Evolutionary conservation across 2,888 invertebrate genomes (phyloP).

Genomic region (Athalia circularis): DNA sequence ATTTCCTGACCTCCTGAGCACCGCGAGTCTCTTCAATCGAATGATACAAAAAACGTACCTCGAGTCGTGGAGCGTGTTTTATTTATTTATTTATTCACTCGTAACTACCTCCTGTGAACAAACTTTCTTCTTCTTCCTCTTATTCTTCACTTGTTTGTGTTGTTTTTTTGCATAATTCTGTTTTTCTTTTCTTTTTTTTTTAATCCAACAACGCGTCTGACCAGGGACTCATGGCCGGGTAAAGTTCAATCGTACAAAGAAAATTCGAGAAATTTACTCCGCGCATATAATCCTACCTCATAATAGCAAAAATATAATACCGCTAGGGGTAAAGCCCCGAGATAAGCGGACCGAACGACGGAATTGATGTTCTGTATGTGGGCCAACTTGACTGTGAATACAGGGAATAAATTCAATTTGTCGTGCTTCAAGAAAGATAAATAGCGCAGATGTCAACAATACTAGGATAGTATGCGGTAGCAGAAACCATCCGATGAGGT

Average conservation of each 20-base stretch:
- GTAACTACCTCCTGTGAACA: too few species aligned
- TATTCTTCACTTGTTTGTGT: too few species aligned
- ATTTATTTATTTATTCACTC: constrained; percentile 25
- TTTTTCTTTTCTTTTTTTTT: constrained; percentile 8
- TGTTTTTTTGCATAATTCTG: not conserved
- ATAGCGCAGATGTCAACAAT: constrained; percentile 68
- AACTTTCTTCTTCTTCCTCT: too few species aligned
- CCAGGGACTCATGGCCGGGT: constrained; percentile 25
- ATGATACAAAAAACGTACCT: constrained; percentile 29
- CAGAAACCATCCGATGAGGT: constrained; percentile 31
- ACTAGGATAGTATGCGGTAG: constrained; percentile 60
- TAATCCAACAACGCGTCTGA: constrained; percentile 7
- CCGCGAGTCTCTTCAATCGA: constrained; percentile 37
- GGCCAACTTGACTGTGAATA: not conserved
- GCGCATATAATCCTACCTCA: not conserved
- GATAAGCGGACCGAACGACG: not conserved
- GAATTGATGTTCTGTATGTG: not conserved
- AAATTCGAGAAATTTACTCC: not conserved
- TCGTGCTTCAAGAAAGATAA: constrained; percentile 65
- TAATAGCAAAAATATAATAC: not conserved
- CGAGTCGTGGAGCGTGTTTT: not conserved
- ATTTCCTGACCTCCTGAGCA: constrained; percentile 35
- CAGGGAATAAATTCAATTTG: constrained; percentile 57
- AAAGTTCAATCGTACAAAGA: constrained; percentile 7
- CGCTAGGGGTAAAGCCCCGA: not conserved